phyloP scores from a whole-genome alignment of 2,113 vertebrate genomes.

The Trichechus manatus region DNA sequence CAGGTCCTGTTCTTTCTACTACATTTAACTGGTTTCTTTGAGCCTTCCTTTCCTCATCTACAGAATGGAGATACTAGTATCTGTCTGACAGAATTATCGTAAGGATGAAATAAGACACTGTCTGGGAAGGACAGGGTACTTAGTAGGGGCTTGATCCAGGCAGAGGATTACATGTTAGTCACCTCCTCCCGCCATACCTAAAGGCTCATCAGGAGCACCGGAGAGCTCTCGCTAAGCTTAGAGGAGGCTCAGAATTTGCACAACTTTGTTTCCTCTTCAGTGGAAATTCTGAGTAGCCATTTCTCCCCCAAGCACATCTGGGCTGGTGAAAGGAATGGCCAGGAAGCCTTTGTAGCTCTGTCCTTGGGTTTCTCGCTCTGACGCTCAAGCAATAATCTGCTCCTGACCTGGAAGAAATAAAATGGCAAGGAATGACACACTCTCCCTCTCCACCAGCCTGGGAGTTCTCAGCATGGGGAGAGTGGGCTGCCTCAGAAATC shows the following conservation, averaged over 20 bases:
- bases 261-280: not conserved
- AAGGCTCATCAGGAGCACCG: not conserved
- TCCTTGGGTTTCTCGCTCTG: not conserved
- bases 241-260: not conserved
- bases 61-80: not conserved
- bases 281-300: not conserved
- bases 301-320: not conserved
- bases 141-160: not conserved
- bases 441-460: not conserved
- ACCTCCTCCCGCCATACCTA: not conserved
- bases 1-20: not conserved
- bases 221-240: not conserved
- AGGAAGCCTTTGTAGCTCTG: not conserved
- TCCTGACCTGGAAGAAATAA: conserved; percentile 39
- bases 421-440: not conserved
- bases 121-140: not conserved
- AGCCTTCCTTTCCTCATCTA: not conserved
- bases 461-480: not conserved
- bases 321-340: not conserved
- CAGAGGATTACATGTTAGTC: not conserved
- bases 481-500: not conserved
- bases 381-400: not conserved
- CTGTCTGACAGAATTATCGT: not conserved
- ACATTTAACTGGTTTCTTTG: not conserved
- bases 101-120: not conserved